These are phyloP conservation scores for Mesopsocus fuscifrons DNA, from an alignment of 2,888 invertebrate genomes.

Conservation along the genomic window DNA sequence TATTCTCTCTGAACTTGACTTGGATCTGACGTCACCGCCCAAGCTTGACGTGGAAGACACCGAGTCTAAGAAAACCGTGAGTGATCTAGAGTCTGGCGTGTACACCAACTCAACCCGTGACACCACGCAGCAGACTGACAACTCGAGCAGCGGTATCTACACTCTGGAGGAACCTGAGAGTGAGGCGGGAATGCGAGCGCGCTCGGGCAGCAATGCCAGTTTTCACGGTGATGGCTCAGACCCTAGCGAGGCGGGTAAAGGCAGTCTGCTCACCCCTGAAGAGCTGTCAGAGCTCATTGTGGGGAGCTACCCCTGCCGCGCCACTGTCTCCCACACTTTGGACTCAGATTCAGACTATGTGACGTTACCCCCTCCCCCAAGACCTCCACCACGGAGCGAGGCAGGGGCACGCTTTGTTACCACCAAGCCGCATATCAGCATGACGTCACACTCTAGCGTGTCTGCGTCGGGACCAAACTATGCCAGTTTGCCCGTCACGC, in stretches of 20 bases:
- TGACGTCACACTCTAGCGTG: slow-evolving; percentile 55
- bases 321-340: slow-evolving; percentile 65
- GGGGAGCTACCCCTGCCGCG: slow-evolving; percentile 50
- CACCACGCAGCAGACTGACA: slow-evolving; percentile 7
- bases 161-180: slow-evolving; percentile 32
- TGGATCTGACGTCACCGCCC: slow-evolving; percentile 30
- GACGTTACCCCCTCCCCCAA: slow-evolving; percentile 32
- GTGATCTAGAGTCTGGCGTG: slow-evolving; percentile 5
- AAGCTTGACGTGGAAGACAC: neutral
- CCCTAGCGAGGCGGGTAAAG: slow-evolving; percentile 58
- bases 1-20: slow-evolving; percentile 45
- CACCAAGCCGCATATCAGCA: slow-evolving; percentile 53
- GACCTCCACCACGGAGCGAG: slow-evolving; percentile 32
- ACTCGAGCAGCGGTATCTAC: slow-evolving; percentile 65
- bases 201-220: slow-evolving; percentile 52
- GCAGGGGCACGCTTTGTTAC: slow-evolving; percentile 58
- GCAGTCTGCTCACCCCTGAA: slow-evolving; percentile 52
- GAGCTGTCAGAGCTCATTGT: slow-evolving; percentile 70
- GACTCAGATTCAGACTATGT: slow-evolving; percentile 85
- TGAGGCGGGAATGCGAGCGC: slow-evolving; percentile 25
- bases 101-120: slow-evolving; percentile 3
- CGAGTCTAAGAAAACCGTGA: slow-evolving; percentile 3
- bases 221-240: slow-evolving; percentile 81
- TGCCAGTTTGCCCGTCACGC: slow-evolving; percentile 27
- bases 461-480: slow-evolving; percentile 40